These are phyloP conservation scores for Coelogynopora nodosa DNA, from an alignment of 2,888 invertebrate species.

Conservation along the genomic window DNA sequence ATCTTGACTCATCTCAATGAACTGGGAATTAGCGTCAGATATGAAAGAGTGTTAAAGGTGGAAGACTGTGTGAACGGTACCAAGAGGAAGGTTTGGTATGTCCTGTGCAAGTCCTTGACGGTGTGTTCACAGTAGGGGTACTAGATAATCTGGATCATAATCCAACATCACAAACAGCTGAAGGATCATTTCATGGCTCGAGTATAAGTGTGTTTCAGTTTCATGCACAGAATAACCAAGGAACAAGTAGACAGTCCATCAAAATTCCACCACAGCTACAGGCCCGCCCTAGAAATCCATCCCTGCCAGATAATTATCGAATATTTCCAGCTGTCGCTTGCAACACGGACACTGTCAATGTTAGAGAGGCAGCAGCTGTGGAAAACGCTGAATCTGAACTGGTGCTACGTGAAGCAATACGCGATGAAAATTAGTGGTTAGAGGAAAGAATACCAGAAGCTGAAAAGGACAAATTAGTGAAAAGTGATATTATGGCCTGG, in stretches of 20 bases:
- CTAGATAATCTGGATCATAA: slow-evolving; percentile 47
- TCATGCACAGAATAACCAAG: slow-evolving; percentile 38
- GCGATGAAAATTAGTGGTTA: slow-evolving; percentile 41
- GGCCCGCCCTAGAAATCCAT: not conserved
- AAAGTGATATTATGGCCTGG: slow-evolving; percentile 15
- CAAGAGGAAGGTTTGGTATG: slow-evolving; percentile 37
- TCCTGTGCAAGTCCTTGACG: slow-evolving; percentile 34
- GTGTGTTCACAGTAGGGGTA: slow-evolving; percentile 36
- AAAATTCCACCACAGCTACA: slow-evolving; percentile 11
- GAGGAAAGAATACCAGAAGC: slow-evolving; percentile 36
- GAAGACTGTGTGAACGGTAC: slow-evolving; percentile 41
- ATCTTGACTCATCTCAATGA: slow-evolving; percentile 35
- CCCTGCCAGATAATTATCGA: slow-evolving; percentile 37
- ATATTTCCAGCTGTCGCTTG: slow-evolving; percentile 29
- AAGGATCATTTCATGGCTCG: slow-evolving; percentile 47
- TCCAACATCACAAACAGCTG: slow-evolving; percentile 42
- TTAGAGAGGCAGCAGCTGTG: not conserved
- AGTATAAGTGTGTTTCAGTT: slow-evolving; percentile 40
- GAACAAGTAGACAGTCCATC: not conserved
- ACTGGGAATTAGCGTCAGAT: slow-evolving; percentile 37
- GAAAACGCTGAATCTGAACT: not conserved
- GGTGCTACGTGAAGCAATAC: slow-evolving; percentile 27
- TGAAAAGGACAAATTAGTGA: slow-evolving; percentile 38
- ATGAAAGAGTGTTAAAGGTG: slow-evolving; percentile 45
- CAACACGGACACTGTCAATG: slow-evolving; percentile 14